Percentiles rank a stretch among this genome's conserved stretches.
phyloP scores from a whole-genome alignment of 2,888 invertebrate genomes.

The Parnassius smintheus region DNA sequence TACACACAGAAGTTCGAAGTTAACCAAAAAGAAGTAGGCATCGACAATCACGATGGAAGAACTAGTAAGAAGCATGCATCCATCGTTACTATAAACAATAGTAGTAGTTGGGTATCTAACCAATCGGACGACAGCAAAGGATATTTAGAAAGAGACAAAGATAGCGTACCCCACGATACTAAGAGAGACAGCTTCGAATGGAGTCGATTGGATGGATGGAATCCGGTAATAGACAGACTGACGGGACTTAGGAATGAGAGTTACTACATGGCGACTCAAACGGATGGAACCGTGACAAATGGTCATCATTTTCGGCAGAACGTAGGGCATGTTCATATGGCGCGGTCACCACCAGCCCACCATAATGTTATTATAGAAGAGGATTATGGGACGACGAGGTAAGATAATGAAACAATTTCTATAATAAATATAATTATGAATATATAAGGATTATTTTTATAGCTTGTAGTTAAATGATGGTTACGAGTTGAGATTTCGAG shows the following conservation, averaged over 20 bases:
- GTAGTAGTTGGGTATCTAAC: conserved; percentile 75
- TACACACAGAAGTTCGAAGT: conserved; percentile 47
- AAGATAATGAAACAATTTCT: conserved; percentile 12
- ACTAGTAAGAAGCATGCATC: conserved; percentile 70
- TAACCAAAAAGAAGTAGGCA: conserved; percentile 47
- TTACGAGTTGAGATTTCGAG: no score
- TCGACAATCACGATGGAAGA: conserved; percentile 56
- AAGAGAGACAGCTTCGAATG: conserved; percentile 81
- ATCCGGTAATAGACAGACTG: conserved; percentile 93
- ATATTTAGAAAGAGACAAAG: conserved; percentile 72
- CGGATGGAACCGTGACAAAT: conserved; percentile 79
- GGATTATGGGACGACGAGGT: conserved; percentile 74
- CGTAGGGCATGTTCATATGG: conserved; percentile 67
- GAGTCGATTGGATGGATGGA: conserved; percentile 86
- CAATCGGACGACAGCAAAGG: conserved; percentile 77
- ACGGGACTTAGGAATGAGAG: conserved; percentile 94
- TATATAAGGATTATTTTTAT: no score
- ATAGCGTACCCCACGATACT: conserved; percentile 69
- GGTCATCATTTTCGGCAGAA: conserved; percentile 64
- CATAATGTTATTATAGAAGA: conserved; percentile 85
- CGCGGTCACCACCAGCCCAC: conserved; percentile 71
- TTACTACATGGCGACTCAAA: conserved; percentile 91
- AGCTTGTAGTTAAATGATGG: no score
- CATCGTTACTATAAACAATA: conserved; percentile 74
- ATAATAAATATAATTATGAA: no score